Evolutionary conservation across 2,113 vertebrate species (phyloP), one percentile per base, ranked within the genome.

Genomic region (Nannospalax galili): DNA sequence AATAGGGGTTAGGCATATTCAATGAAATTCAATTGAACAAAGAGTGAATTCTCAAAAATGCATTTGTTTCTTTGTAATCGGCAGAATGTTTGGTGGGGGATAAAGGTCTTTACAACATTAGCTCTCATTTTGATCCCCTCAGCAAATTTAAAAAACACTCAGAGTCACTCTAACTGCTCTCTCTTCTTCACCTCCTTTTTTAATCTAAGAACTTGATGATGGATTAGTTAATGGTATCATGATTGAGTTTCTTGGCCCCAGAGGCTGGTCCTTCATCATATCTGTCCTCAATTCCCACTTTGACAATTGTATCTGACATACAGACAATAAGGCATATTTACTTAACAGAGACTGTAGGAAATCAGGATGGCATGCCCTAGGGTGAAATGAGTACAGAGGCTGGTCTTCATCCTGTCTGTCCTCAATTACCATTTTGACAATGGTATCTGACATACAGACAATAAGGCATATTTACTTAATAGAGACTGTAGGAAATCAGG

Each of bases 381-480:
- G n/a, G n/a, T n/a, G n/a, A n/a, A n/a, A n/a, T n/a, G n/a, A n/a
- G n/a, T n/a, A n/a, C n/a, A n/a, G n/a, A n/a, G n/a, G n/a, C n/a
- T n/a, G n/a, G n/a, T n/a, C n/a, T n/a, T n/a, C n/a, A n/a, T n/a
- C n/a, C n/a, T n/a, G n/a, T n/a, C n/a, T 89, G n/a, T n/a, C n/a
- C n/a, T 45, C 64, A 84, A 62, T 3, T 73, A 10, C 7, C 79
- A 8, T 17, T 37, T 74, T 52, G 22, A 35, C 37, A 90, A 81
- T 92, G 79, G 5, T 22, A 69, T 17, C 67, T 92, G 74, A 60
- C 4, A 67, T 42, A 70, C 9, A 42, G 2, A 20, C 7, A 67
- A 28, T 91, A 89, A 40, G 5, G 60, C 94, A 26, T 75, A 75
- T 82, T n/a, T 88, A 72, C 35, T 77, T 91, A 91, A 88, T 4